Base-by-base conservation (phyloP, 2,888 invertebrate genomes). In the Diplazon laetatorius region DNA sequence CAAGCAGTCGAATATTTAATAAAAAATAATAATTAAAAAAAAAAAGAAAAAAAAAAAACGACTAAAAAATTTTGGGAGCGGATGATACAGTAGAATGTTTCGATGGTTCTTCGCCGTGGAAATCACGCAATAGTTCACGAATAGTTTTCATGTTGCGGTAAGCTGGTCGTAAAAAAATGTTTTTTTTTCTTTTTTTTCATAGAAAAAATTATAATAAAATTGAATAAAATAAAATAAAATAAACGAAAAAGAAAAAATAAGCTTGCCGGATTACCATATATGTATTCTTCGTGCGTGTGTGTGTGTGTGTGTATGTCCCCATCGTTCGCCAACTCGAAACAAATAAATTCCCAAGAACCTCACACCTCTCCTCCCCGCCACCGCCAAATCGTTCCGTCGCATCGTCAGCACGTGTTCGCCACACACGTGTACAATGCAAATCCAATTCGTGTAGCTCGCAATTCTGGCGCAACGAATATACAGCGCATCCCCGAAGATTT, bases 341-440 rank as follows among this genome's bases (percentile, higher is more conserved):
- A 89, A 90, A 90, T 90, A 90, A 90, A 88, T 87, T 87, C 85
- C 82, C 84, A 86, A 84, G n/a, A n/a, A n/a, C n/a, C n/a, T n/a
- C n/a, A n/a, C n/a, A n/a, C n/a, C n/a, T n/a, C n/a, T n/a, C n/a
- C n/a, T n/a, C n/a, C 50, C 62, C 74, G 52, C 42, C 85, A 84
- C 86, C 87, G 88, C 89, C 89, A 89, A 90, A 90, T 89, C 85
- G 87, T 86, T 86, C 85, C 76, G 80, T 80, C 87, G 86, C 86
- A 82, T 76, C 81, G 84, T 76, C 81, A 83, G 80, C 83, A 84
- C 86, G 78, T 84, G 86, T 86, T 60, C n/a, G n/a, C n/a, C n/a
- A n/a, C n/a, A 66, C 48, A 72, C 88, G 85, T 90, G 90, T 90
- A 90, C 88, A 90, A 90, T 90, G 90, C 90, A 90, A 90, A 90